phyloP scores from a whole-genome alignment of 2,113 vertebrate species.

The Myanophis thanlyinensis region DNA sequence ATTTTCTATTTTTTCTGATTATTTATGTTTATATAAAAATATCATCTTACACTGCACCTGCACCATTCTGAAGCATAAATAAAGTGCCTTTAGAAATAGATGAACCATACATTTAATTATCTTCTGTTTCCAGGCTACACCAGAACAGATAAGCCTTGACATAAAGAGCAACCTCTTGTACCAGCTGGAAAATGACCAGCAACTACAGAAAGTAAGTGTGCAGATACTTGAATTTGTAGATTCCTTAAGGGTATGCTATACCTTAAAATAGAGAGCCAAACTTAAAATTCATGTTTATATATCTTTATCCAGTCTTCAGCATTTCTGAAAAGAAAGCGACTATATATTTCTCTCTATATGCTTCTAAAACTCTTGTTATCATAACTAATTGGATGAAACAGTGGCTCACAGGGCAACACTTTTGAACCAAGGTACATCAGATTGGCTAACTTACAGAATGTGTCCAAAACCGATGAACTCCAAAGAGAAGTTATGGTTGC shows the following conservation, averaged over 20 bases:
- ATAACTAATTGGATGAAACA: not conserved
- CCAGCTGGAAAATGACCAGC: conserved; percentile 81
- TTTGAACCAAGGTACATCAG: not conserved
- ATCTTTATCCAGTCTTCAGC: not conserved
- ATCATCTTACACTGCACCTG: not conserved
- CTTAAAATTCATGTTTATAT: not conserved
- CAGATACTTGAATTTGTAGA: not conserved
- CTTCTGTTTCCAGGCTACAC: conserved; percentile 76
- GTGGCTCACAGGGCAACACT: not conserved
- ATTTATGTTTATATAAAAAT: not conserved
- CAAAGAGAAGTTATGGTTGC: not conserved
- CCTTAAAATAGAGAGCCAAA: not conserved
- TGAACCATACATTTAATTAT: not conserved
- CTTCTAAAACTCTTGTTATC: not conserved
- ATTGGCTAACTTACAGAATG: not conserved
- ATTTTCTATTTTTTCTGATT: not conserved
- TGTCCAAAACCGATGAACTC: not conserved
- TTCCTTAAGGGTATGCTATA: not conserved
- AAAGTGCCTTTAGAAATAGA: not conserved
- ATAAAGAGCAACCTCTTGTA: conserved; percentile 80
- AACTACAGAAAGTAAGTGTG: conserved; percentile 78
- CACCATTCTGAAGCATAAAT: not conserved
- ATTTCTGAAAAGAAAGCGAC: not conserved
- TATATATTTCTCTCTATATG: not conserved
- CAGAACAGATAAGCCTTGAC: conserved; percentile 92